phyloP scores from a whole-genome alignment of 2,888 invertebrate genomes.

The Oxyscelio sp. region DNA sequence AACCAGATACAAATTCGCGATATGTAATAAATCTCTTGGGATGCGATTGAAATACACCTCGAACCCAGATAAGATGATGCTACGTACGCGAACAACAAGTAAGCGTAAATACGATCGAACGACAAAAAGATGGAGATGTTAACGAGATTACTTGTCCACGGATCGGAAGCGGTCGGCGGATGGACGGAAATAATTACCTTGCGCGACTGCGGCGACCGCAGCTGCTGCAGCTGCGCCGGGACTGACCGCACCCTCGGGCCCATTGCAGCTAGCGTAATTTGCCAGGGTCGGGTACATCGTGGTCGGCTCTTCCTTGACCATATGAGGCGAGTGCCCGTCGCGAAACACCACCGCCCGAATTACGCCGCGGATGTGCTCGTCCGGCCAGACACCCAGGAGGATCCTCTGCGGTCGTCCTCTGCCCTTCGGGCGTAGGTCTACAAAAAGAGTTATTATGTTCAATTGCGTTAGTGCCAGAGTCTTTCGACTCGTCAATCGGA shows the following conservation, averaged over 20 bases:
- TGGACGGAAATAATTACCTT: constrained; percentile 88
- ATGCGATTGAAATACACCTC: too few relatives aligned
- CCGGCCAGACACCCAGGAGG: constrained; percentile 97
- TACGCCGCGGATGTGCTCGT: constrained; percentile 97
- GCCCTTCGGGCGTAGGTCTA: constrained; percentile 97
- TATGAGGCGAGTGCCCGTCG: constrained; percentile 92
- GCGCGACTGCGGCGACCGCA: constrained; percentile 95
- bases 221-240: constrained; percentile 94
- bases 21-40: too few relatives aligned
- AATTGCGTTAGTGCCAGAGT: constrained; percentile 20
- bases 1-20: too few relatives aligned
- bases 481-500: constrained; percentile 38
- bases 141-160: constrained; percentile 50
- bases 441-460: constrained; percentile 68
- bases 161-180: constrained; percentile 50
- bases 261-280: constrained; percentile 89
- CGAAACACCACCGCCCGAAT: constrained; percentile 97
- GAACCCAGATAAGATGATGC: neutral
- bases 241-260: constrained; percentile 90
- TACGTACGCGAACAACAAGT: neutral
- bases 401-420: constrained; percentile 97
- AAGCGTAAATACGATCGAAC: constrained; percentile 17
- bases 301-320: constrained; percentile 87
- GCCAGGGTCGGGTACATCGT: constrained; percentile 87
- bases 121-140: constrained; percentile 24